Conservation (phyloP, 2,888 invertebrate genomes). For the Stratiomys singularior region DNA sequence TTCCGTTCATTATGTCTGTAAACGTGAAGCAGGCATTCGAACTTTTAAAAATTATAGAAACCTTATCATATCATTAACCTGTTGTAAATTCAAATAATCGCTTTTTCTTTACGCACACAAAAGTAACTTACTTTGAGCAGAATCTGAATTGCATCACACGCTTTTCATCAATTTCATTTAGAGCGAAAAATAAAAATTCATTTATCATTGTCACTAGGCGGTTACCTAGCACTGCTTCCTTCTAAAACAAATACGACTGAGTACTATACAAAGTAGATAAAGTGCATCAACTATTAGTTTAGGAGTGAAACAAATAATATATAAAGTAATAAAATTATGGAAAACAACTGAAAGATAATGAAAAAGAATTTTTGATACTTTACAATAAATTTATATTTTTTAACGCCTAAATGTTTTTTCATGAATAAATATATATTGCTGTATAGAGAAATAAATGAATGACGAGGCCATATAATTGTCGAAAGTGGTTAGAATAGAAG, state of each 20-base stretch:
- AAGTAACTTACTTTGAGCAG: background rate
- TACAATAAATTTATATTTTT: conserved; percentile 36
- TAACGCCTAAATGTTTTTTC: conserved; percentile 36
- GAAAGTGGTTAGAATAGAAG: background rate
- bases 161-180: background rate
- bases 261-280: conserved; percentile 21
- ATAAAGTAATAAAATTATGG: background rate
- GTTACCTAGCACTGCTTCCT: conserved; percentile 4
- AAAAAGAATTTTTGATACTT: conserved; percentile 37
- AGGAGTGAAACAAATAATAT: conserved; percentile 12
- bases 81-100: background rate
- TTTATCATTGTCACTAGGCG: background rate
- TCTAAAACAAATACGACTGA: conserved; percentile 17
- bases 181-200: background rate
- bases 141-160: background rate
- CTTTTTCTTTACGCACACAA: background rate
- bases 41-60: background rate
- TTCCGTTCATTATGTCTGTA: too few species aligned
- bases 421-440: background rate
- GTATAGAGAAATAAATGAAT: background rate
- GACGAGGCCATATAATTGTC: background rate
- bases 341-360: conserved; percentile 9
- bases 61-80: conserved; percentile 15
- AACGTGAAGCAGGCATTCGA: too few species aligned
- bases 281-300: conserved; percentile 20